These are phyloP conservation scores for Acheta domesticus DNA, from an alignment of 2,888 invertebrate species.

Conservation along the genomic window DNA sequence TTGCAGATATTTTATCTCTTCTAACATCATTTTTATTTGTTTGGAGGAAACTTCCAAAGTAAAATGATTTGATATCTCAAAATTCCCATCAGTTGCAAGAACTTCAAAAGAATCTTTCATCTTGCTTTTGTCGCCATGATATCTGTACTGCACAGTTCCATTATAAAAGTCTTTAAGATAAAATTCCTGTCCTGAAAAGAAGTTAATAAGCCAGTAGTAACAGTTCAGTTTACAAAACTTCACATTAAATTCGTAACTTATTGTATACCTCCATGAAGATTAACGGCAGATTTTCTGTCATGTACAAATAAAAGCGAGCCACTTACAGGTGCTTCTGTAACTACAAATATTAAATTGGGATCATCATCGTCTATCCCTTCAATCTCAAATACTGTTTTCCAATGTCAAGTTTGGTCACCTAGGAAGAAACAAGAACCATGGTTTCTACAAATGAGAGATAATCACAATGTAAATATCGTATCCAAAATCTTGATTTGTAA, in stretches of 20 bases:
- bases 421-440: neutral
- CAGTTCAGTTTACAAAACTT: no score
- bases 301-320: conserved; percentile 18
- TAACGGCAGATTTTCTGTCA: no score
- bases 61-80: conserved; percentile 11
- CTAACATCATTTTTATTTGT: neutral
- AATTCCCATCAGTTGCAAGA: conserved; percentile 25
- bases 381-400: conserved; percentile 23
- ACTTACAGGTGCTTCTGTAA: conserved; percentile 11
- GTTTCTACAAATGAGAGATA: neutral
- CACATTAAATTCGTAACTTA: no score
- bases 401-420: neutral
- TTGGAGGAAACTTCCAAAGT: neutral
- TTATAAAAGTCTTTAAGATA: neutral
- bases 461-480: no score
- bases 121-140: neutral
- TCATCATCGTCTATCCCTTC: neutral
- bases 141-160: conserved; percentile 11
- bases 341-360: conserved; percentile 20
- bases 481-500: no score
- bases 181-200: conserved; percentile 25
- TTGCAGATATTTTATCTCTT: no score
- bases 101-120: conserved; percentile 22
- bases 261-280: neutral
- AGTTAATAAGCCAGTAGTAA: neutral